A percentile compares a stretch with the other conserved stretches of the same genome.
Conservation (phyloP, 2,113 vertebrate genomes). For the Xiphorhynchus elegans region DNA sequence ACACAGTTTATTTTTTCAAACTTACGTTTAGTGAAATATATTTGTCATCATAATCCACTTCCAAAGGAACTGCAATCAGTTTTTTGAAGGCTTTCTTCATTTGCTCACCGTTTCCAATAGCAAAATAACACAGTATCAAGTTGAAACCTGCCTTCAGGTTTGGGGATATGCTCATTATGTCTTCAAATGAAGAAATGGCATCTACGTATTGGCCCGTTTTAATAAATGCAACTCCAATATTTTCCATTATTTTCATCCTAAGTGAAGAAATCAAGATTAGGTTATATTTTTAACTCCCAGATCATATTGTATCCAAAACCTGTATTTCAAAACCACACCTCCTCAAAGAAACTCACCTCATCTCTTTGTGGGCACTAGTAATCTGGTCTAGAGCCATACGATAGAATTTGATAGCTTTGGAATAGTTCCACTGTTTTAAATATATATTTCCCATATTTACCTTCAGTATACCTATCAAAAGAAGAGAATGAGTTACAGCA, state of each 20-base stretch:
- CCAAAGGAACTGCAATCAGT: conserved; percentile 88
- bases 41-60: conserved; percentile 91
- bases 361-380: conserved; percentile 88
- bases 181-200: conserved; percentile 90
- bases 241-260: conserved; percentile 98
- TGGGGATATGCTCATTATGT: conserved; percentile 91
- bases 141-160: conserved; percentile 93
- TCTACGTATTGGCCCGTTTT: conserved; percentile 91
- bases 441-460: conserved; percentile 99
- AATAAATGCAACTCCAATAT: conserved; percentile 93
- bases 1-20: not conserved
- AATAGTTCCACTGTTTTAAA: conserved; percentile 94
- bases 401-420: conserved; percentile 96
- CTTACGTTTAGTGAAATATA: conserved; percentile 89
- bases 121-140: conserved; percentile 92
- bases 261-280: conserved; percentile 21
- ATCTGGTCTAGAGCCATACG: conserved; percentile 98
- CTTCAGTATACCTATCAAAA: conserved; percentile 86
- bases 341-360: conserved; percentile 77
- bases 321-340: not conserved
- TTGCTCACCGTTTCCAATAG: conserved; percentile 87
- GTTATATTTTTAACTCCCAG: not conserved
- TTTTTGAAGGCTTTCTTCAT: conserved; percentile 98
- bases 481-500: not conserved
- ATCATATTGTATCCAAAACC: not conserved